A percentile compares a stretch with the other conserved stretches of the same genome.
These are phyloP conservation scores for Silvanus unidentatus DNA, from an alignment of 2,888 invertebrate genomes.

Conservation along the genomic window DNA sequence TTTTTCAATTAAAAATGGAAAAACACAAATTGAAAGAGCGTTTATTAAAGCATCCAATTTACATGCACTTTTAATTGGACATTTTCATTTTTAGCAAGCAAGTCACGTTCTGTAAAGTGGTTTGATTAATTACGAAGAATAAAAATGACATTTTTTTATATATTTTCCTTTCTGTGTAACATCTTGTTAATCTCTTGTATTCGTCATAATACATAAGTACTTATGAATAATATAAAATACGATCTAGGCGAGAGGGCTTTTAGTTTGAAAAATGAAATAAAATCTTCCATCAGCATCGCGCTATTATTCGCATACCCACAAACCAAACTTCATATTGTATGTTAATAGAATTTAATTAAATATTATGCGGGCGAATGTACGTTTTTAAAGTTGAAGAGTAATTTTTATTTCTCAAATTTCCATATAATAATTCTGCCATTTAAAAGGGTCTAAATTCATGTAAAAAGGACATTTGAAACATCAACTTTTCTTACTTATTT, in stretches of 20 bases:
- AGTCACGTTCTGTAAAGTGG: constrained; percentile 28
- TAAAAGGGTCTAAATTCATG: background rate
- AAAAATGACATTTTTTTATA: constrained; percentile 15
- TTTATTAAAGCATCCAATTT: constrained; percentile 33
- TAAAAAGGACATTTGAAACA: constrained; percentile 4
- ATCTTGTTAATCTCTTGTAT: background rate
- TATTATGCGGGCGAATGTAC: too few species aligned
- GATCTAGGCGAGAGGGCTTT: too few species aligned
- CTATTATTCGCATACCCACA: too few species aligned
- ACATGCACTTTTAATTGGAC: constrained; percentile 36
- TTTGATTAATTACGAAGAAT: constrained; percentile 22
- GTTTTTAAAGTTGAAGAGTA: background rate
- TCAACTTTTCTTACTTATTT: background rate
- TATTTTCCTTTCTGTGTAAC: background rate
- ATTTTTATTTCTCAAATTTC: background rate
- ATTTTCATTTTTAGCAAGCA: constrained; percentile 30
- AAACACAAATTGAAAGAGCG: constrained; percentile 27
- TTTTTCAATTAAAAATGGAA: constrained; percentile 28
- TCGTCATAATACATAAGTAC: background rate
- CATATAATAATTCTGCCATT: background rate
- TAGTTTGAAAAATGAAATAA: too few species aligned
- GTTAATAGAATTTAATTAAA: too few species aligned
- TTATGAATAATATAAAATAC: too few species aligned
- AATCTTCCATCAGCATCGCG: too few species aligned
- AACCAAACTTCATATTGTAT: too few species aligned